Conservation (phyloP, 2,113 vertebrate genomes). For the Thymallus thymallus region DNA sequence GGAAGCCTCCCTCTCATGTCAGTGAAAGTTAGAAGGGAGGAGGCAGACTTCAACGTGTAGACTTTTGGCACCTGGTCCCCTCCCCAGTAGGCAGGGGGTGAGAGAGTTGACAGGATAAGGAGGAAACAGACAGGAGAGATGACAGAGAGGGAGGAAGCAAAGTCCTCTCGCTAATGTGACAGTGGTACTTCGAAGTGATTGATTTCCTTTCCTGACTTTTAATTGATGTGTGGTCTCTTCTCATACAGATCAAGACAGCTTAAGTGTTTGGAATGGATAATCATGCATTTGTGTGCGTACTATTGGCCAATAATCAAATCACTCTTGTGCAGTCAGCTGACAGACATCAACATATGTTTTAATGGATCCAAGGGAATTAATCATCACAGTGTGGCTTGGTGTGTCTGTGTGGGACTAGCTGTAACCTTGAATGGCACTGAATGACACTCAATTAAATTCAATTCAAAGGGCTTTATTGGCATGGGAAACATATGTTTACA, state of each 20-base stretch:
- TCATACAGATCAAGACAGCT: not conserved
- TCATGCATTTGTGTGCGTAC: not conserved
- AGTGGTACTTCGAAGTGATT: not conserved
- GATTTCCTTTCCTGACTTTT: not conserved
- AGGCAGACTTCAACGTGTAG: not conserved
- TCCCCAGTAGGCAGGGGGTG: not conserved
- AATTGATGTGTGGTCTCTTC: not conserved
- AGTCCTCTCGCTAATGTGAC: not conserved
- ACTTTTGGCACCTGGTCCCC: no score
- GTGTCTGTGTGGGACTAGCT: not conserved
- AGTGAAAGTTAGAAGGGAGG: not conserved
- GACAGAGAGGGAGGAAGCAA: conserved; percentile 1
- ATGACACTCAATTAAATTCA: no score
- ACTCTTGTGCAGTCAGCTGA: not conserved
- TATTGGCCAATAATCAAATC: not conserved
- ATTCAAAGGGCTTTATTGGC: no score
- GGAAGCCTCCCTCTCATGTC: not conserved
- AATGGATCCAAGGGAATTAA: not conserved
- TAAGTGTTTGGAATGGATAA: not conserved
- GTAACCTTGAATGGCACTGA: not conserved
- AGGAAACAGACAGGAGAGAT: not conserved
- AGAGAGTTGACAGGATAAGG: not conserved
- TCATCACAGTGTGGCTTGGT: not conserved
- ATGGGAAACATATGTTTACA: no score
- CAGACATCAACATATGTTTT: not conserved